Base-by-base conservation (phyloP, 2,113 vertebrate genomes). In the Nycticebus coucang region DNA sequence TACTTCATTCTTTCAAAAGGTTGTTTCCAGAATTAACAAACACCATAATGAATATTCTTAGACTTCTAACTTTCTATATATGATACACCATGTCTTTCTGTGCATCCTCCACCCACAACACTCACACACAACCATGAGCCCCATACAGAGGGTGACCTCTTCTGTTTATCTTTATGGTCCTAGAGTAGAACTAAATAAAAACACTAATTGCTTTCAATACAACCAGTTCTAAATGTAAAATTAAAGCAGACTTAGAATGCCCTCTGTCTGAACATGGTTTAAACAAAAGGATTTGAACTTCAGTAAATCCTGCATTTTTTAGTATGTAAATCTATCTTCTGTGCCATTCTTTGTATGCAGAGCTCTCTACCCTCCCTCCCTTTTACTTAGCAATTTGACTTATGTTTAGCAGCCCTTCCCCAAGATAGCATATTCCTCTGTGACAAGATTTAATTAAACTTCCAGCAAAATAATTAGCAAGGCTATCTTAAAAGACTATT, bases 391-490 rank as follows among this genome's bases (percentile, higher is more conserved):
- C 95, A 96, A 94, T 92, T 93, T 94, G 93, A 97, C 96, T 91
- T 95, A 93, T 88, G 96, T 98, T 98, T 97, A 98, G 97, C 90
- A 97, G 91, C 90, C 94, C 96, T 97, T 98, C 96, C 95, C 93
- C 97, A 87, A 97, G 96, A 93, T 72, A 96, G 95, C 97, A 97
- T 97, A 98, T 98, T 98, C 98, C 98, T 98, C 89, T 97, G 98
- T 98, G 98, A 98, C 96, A 97, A 98, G 97, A 98, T 98, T 98
- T 98, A 98, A 99, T 99, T 99, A 98, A 98, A 98, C 97, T 98
- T 98, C 92, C 96, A 98, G 97, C 96, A 98, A 98, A 98, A 99
- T 98, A 98, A 99, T 99, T 99, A 98, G 98, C 81, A 69, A 96
- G 97, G 91, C 97, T 98, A 98, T 98, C 98, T 98, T 98, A 97